Conservation (phyloP, 2,888 invertebrate genomes). For the Microctonus brassicae region DNA sequence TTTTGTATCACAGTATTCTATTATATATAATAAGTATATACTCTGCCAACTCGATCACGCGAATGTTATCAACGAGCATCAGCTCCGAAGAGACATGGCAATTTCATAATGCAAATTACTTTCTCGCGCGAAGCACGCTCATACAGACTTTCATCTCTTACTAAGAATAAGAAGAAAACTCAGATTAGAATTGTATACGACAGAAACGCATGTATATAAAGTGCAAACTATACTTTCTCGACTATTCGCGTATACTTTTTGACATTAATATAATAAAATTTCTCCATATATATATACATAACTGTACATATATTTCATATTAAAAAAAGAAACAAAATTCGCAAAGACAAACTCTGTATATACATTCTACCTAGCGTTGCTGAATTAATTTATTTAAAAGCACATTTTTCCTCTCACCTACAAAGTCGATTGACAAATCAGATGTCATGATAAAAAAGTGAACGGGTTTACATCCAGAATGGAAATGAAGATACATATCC, state of each 20-base stretch:
- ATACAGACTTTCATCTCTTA: constrained; percentile 13
- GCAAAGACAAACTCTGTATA: too few relatives aligned
- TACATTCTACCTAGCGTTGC: neutral
- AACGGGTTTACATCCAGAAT: neutral
- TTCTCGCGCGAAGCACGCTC: neutral
- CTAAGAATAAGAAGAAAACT: neutral
- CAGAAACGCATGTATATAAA: neutral
- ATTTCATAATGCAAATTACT: constrained; percentile 30
- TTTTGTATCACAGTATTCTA: neutral
- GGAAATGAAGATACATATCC: neutral
- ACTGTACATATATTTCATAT: too few relatives aligned
- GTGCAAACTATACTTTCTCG: neutral
- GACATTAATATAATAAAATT: constrained; percentile 10
- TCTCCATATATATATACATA: neutral
- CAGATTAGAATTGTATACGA: constrained; percentile 3
- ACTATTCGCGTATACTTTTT: neutral
- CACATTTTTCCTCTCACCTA: neutral
- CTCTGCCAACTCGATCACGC: constrained; percentile 9
- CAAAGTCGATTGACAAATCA: constrained; percentile 4
- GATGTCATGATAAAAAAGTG: constrained; percentile 5
- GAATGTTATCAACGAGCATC: constrained; percentile 18
- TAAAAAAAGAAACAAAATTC: too few relatives aligned
- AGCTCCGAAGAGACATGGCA: constrained; percentile 19
- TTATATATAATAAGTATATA: neutral
- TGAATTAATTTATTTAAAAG: constrained; percentile 8